phyloP scores from a whole-genome alignment of 2,113 vertebrate genomes.

The Odobenus rosmarus region DNA sequence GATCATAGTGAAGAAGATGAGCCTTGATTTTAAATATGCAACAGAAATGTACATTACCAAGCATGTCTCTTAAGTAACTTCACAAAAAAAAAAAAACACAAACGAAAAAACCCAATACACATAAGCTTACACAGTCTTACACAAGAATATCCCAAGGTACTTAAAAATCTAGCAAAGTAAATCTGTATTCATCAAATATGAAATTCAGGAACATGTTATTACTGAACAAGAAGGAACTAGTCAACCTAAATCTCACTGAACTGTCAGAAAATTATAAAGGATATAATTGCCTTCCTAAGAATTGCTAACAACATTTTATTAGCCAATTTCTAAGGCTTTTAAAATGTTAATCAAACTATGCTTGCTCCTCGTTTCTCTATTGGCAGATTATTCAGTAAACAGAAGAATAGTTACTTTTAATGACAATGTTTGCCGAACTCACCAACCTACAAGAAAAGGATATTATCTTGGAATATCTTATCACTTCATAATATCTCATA shows the following conservation, averaged over 20 bases:
- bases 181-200: neutral
- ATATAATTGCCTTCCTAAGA: constrained; percentile 26
- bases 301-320: neutral
- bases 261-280: constrained; percentile 25
- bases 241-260: neutral
- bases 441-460: neutral
- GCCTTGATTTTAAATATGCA: neutral
- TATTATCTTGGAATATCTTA: neutral
- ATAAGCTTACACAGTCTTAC: neutral
- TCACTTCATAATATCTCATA: neutral
- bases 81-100: neutral
- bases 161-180: constrained; percentile 11
- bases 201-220: neutral
- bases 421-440: neutral
- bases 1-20: neutral
- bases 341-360: constrained; percentile 30
- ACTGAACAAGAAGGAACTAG: neutral
- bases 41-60: constrained; percentile 17
- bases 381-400: neutral
- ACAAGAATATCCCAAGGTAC: neutral
- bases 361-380: constrained; percentile 4
- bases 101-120: neutral
- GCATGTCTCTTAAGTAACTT: constrained; percentile 7
- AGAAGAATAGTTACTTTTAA: constrained; percentile 42
- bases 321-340: constrained; percentile 42